Evolutionary conservation across 2,113 vertebrate genomes (phyloP), one percentile per base, ranked within the genome.

Genomic region (Salvator merianae): DNA sequence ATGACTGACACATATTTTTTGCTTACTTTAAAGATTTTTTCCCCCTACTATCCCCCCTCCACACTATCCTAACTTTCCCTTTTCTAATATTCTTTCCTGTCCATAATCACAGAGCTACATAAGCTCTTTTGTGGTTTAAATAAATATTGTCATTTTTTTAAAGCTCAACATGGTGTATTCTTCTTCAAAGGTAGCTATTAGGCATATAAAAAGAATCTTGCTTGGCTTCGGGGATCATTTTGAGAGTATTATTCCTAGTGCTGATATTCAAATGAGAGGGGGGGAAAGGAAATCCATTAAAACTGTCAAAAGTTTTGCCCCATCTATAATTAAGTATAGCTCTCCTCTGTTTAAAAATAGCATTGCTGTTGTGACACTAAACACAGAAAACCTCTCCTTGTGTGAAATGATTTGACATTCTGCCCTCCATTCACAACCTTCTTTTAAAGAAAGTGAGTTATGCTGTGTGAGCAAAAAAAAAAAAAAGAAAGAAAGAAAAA

Each of bases 1-100:
- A 38, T 96, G 92, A 96, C 77, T 94, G 93, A 93, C 91, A 85
- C 88, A 75, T 89, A 94, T 94, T 93, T 93, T 94, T 93, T 95
- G 93, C 93, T 94, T 94, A 92, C 89, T 93, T 92, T 93, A 94
- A 95, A 94, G 85, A 83, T 89, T 92, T 89, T 92, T 88, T 90
- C 73, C 79, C 86, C 6, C 81, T 87, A 59, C 55, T 20, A 20
- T 14, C 50, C 69, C 30, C 6, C 30, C 1, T 71, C 71, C n/a
- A 7, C 26, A 32, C 32, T 34, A 55, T 71, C 70, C 68, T 93
- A 93, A 93, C 90, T 93, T 94, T 89, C 83, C 79, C 86, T 93
- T 96, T 95, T 94, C 82, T 77, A 89, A 91, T 93, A 92, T 91
- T 94, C 86, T 94, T 93, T 82, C 81, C 82, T 91, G 83, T 93